Conservation (phyloP, 2,797 vertebrate genomes). For the Margarornis squamiger region DNA sequence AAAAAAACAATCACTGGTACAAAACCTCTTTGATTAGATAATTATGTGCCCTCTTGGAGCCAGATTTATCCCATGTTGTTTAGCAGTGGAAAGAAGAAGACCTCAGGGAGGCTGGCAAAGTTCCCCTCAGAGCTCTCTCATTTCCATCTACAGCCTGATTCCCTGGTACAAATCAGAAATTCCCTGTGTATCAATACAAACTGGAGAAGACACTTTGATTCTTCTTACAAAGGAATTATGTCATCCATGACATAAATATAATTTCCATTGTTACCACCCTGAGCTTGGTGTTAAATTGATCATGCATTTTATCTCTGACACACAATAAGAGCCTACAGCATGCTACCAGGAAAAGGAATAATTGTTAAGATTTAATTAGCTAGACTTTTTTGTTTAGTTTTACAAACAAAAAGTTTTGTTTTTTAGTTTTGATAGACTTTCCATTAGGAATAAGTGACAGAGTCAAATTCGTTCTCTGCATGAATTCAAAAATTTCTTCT, state of each 20-base stretch:
- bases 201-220: not conserved
- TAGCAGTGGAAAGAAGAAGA: not conserved
- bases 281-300: not conserved
- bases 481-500: not conserved
- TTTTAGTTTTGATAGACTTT: not conserved
- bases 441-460: not conserved
- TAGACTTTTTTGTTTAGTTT: no score
- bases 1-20: not conserved
- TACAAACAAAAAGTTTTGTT: no score
- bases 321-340: not conserved
- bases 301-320: not conserved
- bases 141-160: not conserved
- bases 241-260: not conserved
- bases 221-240: not conserved
- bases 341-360: not conserved
- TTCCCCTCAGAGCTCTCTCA: not conserved
- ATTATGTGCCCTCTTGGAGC: not conserved
- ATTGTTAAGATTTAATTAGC: not conserved
- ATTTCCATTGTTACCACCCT: not conserved
- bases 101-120: not conserved
- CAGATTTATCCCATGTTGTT: not conserved
- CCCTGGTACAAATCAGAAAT: not conserved
- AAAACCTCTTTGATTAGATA: not conserved
- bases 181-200: not conserved
- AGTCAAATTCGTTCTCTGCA: not conserved